phyloP scores from a whole-genome alignment of 2,888 invertebrate genomes.

The Drosophila borborema region DNA sequence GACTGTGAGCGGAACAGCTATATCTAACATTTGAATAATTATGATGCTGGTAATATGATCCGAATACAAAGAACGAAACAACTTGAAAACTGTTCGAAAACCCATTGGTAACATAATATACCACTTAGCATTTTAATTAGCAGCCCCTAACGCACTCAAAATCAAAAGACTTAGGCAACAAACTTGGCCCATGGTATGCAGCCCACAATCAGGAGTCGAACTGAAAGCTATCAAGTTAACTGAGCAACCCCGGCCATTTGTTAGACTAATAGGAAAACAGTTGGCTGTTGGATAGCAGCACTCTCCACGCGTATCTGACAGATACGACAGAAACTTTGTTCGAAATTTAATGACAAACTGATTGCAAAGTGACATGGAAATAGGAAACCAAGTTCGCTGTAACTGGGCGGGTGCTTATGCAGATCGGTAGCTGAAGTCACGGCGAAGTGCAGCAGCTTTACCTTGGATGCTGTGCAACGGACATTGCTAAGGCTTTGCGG shows the following conservation, averaged over 20 bases:
- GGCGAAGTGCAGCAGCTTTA: slow-evolving; percentile 12
- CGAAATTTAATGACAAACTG: slow-evolving; percentile 57
- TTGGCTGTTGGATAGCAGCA: slow-evolving; percentile 10
- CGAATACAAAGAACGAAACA: neutral
- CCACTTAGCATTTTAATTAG: neutral
- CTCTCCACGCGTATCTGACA: slow-evolving; percentile 35
- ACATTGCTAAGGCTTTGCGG: slow-evolving; percentile 42
- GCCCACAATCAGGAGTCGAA: neutral
- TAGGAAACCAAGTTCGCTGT: slow-evolving; percentile 13
- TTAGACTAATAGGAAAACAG: slow-evolving; percentile 20
- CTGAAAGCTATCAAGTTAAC: slow-evolving; percentile 8
- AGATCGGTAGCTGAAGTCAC: slow-evolving; percentile 18
- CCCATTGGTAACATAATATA: neutral
- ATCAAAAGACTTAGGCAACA: slow-evolving; percentile 24
- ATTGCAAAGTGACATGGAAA: slow-evolving; percentile 56
- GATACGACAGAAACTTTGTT: slow-evolving; percentile 19
- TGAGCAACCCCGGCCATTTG: slow-evolving; percentile 30
- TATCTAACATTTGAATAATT: neutral
- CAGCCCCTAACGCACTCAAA: neutral
- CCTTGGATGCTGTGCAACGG: neutral
- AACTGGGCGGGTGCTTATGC: slow-evolving; percentile 21
- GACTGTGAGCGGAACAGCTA: neutral
- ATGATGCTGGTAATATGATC: neutral
- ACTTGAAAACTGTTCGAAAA: neutral
- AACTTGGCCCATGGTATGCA: slow-evolving; percentile 11